Evolutionary conservation across 92 coral and sea anemone genomes (phyloP).

Genomic region (Diadumene lineata): DNA sequence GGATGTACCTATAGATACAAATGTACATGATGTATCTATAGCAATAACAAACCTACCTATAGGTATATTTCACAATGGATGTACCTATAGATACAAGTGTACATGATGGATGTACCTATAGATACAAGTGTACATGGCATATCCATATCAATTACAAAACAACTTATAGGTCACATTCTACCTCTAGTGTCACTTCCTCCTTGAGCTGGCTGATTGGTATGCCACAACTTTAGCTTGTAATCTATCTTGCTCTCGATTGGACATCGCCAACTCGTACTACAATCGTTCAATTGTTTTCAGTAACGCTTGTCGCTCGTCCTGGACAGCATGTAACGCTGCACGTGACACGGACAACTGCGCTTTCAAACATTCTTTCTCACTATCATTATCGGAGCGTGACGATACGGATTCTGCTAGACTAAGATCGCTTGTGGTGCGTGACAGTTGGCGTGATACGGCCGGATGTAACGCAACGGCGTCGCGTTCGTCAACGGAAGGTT

Average conservation of each 20-base stretch:
- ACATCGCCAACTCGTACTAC: constrained; percentile 77
- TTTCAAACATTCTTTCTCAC: constrained; percentile 75
- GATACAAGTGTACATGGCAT: not conserved
- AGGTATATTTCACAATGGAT: not conserved
- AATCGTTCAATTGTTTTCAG: constrained; percentile 87
- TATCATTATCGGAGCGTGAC: constrained; percentile 65
- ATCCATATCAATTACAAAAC: constrained; percentile 15
- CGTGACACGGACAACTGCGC: constrained; percentile 86
- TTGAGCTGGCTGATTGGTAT: constrained; percentile 47
- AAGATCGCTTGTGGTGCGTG: constrained; percentile 64
- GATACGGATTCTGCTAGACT: constrained; percentile 69
- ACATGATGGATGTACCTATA: too few species aligned
- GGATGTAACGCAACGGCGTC: constrained; percentile 23
- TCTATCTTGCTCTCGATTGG: constrained; percentile 92
- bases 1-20: not conserved
- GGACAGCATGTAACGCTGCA: constrained; percentile 71
- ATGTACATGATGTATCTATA: not conserved
- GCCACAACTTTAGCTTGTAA: constrained; percentile 67
- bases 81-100: too few species aligned
- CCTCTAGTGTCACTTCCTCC: constrained; percentile 1
- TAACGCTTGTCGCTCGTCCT: constrained; percentile 83
- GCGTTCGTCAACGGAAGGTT: constrained; percentile 21
- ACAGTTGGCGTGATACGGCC: constrained; percentile 62
- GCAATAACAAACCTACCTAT: not conserved
- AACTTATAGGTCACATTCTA: not conserved